A percentile compares a stretch with the other conserved stretches of the same genome.
These are phyloP conservation scores for Sylvicapra grimmia DNA, from an alignment of 2,113 vertebrate genomes.

Conservation along the genomic window DNA sequence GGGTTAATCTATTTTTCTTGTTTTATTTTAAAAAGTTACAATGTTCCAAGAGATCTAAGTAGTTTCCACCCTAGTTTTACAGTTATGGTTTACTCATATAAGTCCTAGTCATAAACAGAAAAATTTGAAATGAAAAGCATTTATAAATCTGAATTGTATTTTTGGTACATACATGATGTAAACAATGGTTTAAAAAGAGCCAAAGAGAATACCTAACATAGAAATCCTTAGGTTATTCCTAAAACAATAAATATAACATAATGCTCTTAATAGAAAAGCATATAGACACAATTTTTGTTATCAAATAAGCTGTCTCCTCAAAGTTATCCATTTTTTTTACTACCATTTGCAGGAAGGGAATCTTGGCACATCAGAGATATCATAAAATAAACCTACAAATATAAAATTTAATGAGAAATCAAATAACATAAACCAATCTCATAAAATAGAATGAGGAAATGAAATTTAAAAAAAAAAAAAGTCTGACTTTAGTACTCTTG, in stretches of 20 bases:
- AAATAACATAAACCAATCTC: constrained; percentile 65
- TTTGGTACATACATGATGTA: background rate
- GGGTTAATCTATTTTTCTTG: background rate
- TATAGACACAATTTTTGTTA: constrained; percentile 27
- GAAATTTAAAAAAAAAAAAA: constrained; percentile 25
- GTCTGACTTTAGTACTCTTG: constrained; percentile 35
- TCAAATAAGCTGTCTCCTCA: constrained; percentile 46
- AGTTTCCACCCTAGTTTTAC: background rate
- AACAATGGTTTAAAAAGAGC: background rate
- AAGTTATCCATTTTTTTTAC: constrained; percentile 36
- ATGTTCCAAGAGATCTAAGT: background rate
- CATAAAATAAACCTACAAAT: constrained; percentile 66
- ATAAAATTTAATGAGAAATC: constrained; percentile 72
- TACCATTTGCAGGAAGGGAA: constrained; percentile 23
- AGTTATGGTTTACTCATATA: background rate
- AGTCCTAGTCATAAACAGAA: background rate
- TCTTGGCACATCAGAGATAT: constrained; percentile 43
- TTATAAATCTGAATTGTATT: constrained; percentile 35
- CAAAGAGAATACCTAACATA: constrained; percentile 18
- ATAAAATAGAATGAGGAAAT: constrained; percentile 67
- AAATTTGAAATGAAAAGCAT: constrained; percentile 17
- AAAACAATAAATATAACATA: constrained; percentile 37
- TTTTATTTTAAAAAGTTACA: background rate
- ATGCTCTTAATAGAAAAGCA: background rate
- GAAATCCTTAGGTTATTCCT: background rate